Base-by-base conservation (phyloP, 2,888 invertebrate species). In the Oligia fasciuncula region DNA sequence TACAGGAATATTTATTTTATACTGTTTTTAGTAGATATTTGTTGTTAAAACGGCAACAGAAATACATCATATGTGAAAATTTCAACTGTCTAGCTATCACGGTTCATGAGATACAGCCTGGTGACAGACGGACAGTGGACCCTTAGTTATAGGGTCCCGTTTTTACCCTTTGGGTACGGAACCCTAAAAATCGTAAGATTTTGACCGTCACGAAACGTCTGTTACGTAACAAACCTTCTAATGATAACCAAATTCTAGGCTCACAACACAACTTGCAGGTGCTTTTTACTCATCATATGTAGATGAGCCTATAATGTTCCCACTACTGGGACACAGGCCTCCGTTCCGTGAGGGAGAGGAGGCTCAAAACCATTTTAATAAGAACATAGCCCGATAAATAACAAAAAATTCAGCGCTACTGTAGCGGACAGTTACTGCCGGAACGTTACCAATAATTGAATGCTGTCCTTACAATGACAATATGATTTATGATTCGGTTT, bases 401-500 rank as follows among this genome's bases (percentile, higher is more conserved):
- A 83, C 83, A 78, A 78, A 81, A 73, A 83, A 83, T 83, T 62
- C 8, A 8, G 0, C 35, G 63, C 23, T 54, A 66, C 65, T 40
- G 49, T 5, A 11, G 68, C 60, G 60, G 29, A 69, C 78, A 73
- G 60, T 23, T 69, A 46, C 63, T 17, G 65, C 5, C 65, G 4
- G 40, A 83, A 65, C 60, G 78, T 68, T 65, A 40, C 78, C 71
- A 8, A 73, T 78, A 78, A 81, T 78, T 81, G 73, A 81, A 83
- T 60, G 65, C 65, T 73, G 65, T 65, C 65, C 54, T 29, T 35
- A 14, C 19, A 40, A 23, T 62, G 77, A 77, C 83, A 73, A 70
- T 73, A 65, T 81, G 73, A 83, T 83, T 72, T 78, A 81, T 83
- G 83, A 78, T 46, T 23, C n/a, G 13, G n/a, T 46, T 78, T 60